phyloP scores from a whole-genome alignment of 1,140 invertebrate species.

The Drosophila littoralis region DNA sequence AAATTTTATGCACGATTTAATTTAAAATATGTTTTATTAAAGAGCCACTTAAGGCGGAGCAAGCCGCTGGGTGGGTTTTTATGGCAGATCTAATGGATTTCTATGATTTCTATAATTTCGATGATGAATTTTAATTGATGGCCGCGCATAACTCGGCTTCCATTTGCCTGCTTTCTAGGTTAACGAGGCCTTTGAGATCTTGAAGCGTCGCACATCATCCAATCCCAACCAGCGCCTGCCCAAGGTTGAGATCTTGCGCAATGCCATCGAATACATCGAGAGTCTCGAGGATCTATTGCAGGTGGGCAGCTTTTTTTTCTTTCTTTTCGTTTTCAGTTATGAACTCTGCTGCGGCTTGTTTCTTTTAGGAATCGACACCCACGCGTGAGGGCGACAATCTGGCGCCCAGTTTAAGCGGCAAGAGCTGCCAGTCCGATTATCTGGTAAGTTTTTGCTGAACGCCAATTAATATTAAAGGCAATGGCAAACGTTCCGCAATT shows the following conservation, averaged over 20 bases:
- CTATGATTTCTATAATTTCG: slow-evolving; percentile 56
- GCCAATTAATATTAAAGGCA: slow-evolving; percentile 70
- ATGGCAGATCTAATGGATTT: slow-evolving; percentile 72
- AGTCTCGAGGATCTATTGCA: slow-evolving; percentile 94
- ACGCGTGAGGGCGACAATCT: slow-evolving; percentile 75
- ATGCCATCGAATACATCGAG: slow-evolving; percentile 99
- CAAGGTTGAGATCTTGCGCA: slow-evolving; percentile 98
- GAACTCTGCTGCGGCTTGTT: not conserved
- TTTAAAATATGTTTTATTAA: slow-evolving; percentile 83
- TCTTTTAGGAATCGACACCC: slow-evolving; percentile 70
- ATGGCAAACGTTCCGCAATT: slow-evolving; percentile 75
- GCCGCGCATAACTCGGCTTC: not conserved
- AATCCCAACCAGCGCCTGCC: slow-evolving; percentile 98
- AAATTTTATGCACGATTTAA: slow-evolving; percentile 80
- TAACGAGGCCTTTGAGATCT: slow-evolving; percentile 98
- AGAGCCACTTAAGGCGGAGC: slow-evolving; percentile 69
- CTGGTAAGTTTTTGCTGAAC: slow-evolving; percentile 76
- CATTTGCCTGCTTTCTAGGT: slow-evolving; percentile 87
- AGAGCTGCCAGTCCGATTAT: slow-evolving; percentile 80
- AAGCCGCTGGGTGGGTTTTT: slow-evolving; percentile 39
- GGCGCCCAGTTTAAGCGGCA: slow-evolving; percentile 75
- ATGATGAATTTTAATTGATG: slow-evolving; percentile 67
- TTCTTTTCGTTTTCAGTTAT: not conserved
- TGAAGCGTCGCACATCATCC: slow-evolving; percentile 95
- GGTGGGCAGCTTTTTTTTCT: slow-evolving; percentile 66